Conservation (phyloP, 2,797 vertebrate genomes). For the Microtus agrestis region DNA sequence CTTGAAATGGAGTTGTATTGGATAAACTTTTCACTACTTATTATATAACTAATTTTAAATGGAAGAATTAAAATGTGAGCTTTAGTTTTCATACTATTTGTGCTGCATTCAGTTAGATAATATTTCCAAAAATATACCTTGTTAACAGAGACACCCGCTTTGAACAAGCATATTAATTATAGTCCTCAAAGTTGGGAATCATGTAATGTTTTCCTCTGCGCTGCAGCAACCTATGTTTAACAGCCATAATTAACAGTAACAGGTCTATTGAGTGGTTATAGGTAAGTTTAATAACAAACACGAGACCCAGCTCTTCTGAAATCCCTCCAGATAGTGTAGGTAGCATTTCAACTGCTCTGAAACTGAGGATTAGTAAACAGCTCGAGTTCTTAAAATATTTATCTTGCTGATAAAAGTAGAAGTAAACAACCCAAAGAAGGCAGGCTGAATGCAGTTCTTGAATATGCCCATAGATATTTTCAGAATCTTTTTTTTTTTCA, state of each 20-base stretch:
- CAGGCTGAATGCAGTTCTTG: conserved; percentile 55
- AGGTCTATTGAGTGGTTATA: conserved; percentile 54
- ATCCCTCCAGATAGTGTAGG: conserved; percentile 36
- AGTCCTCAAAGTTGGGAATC: conserved; percentile 79
- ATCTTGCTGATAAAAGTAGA: conserved; percentile 77
- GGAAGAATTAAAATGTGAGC: conserved; percentile 65
- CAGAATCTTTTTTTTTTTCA: conserved; percentile 68
- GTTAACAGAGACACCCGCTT: conserved; percentile 74
- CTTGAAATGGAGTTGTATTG: conserved; percentile 22
- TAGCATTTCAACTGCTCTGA: conserved; percentile 45
- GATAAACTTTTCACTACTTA: conserved; percentile 64
- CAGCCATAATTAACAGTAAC: conserved; percentile 58
- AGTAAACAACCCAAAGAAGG: conserved; percentile 76
- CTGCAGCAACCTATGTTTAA: conserved; percentile 71
- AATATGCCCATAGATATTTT: conserved; percentile 76
- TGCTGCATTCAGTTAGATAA: conserved; percentile 81
- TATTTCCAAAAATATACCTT: conserved; percentile 84
- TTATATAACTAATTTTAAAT: conserved; percentile 79
- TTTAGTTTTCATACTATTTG: conserved; percentile 79
- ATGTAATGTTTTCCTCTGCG: conserved; percentile 66
- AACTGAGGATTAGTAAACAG: conserved; percentile 67
- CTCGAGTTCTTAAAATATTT: conserved; percentile 80
- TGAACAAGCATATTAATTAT: conserved; percentile 82
- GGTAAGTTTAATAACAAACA: conserved; percentile 76
- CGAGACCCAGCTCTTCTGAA: conserved; percentile 42